phyloP scores from a whole-genome alignment of 2,888 invertebrate species.

The Cephus sareptanus region DNA sequence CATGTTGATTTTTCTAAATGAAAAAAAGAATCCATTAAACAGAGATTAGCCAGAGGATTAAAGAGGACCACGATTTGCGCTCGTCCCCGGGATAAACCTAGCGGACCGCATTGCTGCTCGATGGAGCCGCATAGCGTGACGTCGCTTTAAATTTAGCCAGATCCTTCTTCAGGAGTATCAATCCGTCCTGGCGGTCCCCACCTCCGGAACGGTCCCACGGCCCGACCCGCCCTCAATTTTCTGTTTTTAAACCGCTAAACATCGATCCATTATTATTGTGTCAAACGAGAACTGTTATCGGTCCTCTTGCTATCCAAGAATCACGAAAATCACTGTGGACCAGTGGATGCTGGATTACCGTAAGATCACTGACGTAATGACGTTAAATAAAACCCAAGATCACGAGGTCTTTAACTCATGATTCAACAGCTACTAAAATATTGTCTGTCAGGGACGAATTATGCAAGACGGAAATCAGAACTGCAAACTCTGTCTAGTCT shows the following conservation, averaged over 20 bases:
- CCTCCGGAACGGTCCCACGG: slow-evolving; percentile 15
- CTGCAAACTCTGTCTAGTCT: neutral
- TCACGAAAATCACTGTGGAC: neutral
- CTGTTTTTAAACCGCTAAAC: slow-evolving; percentile 8
- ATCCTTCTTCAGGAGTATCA: neutral
- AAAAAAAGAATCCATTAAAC: slow-evolving; percentile 15
- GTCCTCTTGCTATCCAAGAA: neutral
- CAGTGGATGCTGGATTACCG: neutral
- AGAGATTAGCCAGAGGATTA: slow-evolving; percentile 6
- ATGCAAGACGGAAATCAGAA: neutral
- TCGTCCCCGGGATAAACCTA: neutral
- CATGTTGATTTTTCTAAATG: neutral
- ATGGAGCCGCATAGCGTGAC: slow-evolving; percentile 21
- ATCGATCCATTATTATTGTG: neutral
- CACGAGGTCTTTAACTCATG: neutral
- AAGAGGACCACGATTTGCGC: slow-evolving; percentile 1
- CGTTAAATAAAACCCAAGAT: neutral
- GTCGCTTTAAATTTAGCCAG: slow-evolving; percentile 18
- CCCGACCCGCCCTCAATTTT: slow-evolving; percentile 9
- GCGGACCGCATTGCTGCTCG: slow-evolving; percentile 4
- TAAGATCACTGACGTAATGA: neutral
- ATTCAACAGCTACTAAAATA: neutral
- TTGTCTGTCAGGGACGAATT: neutral
- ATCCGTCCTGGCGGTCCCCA: no score
- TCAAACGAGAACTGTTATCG: neutral